Conservation (phyloP, 1,140 invertebrate genomes). For the Drosophila saltans region DNA sequence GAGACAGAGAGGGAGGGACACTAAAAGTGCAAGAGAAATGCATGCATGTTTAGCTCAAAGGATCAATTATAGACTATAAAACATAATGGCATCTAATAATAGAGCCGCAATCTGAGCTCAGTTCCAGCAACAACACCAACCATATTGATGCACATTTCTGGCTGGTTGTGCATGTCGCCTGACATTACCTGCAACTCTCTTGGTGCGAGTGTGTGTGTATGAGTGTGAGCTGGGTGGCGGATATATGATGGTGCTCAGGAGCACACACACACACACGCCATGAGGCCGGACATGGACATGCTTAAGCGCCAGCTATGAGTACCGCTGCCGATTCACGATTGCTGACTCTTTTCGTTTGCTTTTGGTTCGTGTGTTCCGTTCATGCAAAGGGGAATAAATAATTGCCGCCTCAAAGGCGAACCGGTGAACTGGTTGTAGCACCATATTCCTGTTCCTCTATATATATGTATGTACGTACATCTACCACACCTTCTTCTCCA, state of each 20-base stretch:
- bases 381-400: conserved; percentile 64
- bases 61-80: conserved; percentile 83
- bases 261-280: conserved; percentile 58
- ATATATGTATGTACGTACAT: background rate
- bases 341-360: background rate
- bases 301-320: conserved; percentile 67
- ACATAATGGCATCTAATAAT: conserved; percentile 82
- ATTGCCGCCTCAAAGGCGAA: conserved; percentile 73
- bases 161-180: conserved; percentile 66
- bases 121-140: conserved; percentile 36
- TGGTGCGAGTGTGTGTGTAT: conserved; percentile 5
- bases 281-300: conserved; percentile 75
- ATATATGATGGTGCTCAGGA: conserved; percentile 63
- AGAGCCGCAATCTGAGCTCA: conserved; percentile 72
- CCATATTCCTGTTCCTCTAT: conserved; percentile 45
- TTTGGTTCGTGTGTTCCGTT: conserved; percentile 26
- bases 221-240: conserved; percentile 53
- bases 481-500: background rate
- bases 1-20: background rate
- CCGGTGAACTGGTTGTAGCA: conserved; percentile 79
- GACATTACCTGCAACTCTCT: conserved; percentile 62
- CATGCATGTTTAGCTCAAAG: conserved; percentile 69
- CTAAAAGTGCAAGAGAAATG: conserved; percentile 41
- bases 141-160: conserved; percentile 10
- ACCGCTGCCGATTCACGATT: conserved; percentile 50